Evolutionary conservation across 2,113 vertebrate species (phyloP).

Genomic region (Fulmarus glacialis): DNA sequence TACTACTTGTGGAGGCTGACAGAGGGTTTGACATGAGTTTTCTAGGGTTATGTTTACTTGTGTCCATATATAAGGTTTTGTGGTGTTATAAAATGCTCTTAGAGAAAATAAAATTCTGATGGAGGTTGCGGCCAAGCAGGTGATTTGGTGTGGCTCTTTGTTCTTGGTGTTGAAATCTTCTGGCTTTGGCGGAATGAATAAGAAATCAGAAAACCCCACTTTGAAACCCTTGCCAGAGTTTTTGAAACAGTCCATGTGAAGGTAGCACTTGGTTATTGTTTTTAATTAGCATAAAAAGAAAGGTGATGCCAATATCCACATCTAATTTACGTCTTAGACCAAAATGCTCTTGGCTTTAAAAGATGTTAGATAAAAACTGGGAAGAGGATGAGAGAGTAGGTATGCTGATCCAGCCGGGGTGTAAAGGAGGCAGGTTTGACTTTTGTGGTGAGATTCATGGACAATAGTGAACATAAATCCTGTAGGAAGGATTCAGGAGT

Average conservation of each 20-base stretch:
- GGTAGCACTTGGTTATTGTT: not conserved
- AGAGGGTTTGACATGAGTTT: not conserved
- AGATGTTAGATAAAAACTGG: not conserved
- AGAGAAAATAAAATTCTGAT: not conserved
- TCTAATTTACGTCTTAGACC: not conserved
- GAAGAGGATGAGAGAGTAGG: not conserved
- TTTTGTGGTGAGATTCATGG: not conserved
- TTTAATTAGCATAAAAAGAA: not conserved
- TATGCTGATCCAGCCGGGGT: not conserved
- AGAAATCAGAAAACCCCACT: fast-evolving
- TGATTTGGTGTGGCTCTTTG: not conserved
- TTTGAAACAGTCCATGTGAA: not conserved
- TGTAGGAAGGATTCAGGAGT: not conserved
- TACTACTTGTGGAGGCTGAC: not conserved
- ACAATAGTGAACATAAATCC: not conserved
- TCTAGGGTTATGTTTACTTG: not conserved
- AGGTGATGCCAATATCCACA: not conserved
- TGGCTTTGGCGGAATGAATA: not conserved
- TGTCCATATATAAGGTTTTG: not conserved
- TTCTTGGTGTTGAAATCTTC: not conserved
- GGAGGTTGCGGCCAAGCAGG: not conserved
- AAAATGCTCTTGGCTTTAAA: not conserved
- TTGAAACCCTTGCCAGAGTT: not conserved
- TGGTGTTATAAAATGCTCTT: not conserved
- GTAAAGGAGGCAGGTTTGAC: not conserved